Evolutionary conservation across 2,113 vertebrate species (phyloP).

Genomic region (Centropus bengalensis): DNA sequence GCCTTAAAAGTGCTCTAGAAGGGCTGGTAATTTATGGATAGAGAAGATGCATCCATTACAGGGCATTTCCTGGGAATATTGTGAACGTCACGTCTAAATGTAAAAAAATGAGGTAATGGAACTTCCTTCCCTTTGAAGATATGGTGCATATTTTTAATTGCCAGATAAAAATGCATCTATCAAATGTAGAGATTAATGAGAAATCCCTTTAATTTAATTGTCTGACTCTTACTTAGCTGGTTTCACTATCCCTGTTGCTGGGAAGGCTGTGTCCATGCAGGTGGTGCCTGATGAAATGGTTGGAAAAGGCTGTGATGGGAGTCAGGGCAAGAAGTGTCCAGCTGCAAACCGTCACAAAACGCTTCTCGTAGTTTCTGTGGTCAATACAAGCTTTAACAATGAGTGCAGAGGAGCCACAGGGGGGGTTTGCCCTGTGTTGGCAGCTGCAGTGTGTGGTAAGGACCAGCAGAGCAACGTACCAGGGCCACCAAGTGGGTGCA

Average conservation of each 20-base stretch:
- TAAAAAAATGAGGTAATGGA: neutral
- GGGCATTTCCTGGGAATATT: neutral
- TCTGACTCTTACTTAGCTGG: neutral
- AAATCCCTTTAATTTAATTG: neutral
- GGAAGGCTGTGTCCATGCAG: accelerated
- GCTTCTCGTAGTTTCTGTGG: neutral
- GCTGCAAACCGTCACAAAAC: neutral
- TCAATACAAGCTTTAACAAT: accelerated
- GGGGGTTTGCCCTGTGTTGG: accelerated
- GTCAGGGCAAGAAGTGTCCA: accelerated
- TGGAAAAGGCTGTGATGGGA: neutral
- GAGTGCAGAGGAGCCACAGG: accelerated
- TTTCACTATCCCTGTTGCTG: neutral
- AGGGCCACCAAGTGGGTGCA: accelerated
- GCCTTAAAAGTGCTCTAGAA: neutral
- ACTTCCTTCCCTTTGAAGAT: neutral
- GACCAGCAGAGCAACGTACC: neutral
- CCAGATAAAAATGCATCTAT: neutral
- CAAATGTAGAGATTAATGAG: neutral
- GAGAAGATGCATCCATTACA: neutral
- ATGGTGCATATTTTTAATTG: neutral
- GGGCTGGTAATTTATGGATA: neutral
- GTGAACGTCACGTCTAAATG: neutral
- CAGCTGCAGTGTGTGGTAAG: accelerated
- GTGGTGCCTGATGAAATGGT: neutral